Evolutionary conservation across 2,797 vertebrate species (phyloP), one percentile per base, ranked within the genome.

Genomic region (Acanthurus lineatus): DNA sequence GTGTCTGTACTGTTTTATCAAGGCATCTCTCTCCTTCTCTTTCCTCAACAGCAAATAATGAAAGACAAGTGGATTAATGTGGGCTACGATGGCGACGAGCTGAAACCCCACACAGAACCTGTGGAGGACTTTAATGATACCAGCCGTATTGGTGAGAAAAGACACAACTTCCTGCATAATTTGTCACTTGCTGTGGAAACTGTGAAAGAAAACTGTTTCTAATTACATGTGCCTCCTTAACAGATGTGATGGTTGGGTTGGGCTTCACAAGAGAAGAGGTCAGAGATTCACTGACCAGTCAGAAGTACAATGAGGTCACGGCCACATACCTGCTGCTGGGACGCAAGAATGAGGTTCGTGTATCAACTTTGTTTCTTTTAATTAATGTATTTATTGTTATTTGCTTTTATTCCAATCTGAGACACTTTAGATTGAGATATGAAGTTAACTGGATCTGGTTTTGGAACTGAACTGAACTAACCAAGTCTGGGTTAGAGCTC

Each of bases 221-320:
- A 4, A 42, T 56, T 17, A 22, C 0, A 4, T 49, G 51, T 38
- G 8, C 53, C 9, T 57, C 1, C 2, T 71, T 77, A 10, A 40
- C 90, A 98, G 97, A 99, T 84, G 95, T 98, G 76, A 98, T 99
- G 96, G 94, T 98, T n/a, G 96, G 96, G 22, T 98, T 99, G 97
- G 97, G 97, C 45, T 99, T 97, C 88, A 94, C 93, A 1, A 93
- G 96, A 40, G 97, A 98, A 4, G 96, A 97, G 76, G 96, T 98
- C 89, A 95, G 95, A 86, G 97, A 99, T 1, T 95, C 97, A 16
- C 88, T 98, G 82, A 90, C 88, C 75, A 95, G 86, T 88, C 96
- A 97, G 74, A 98, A 97, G 84, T 99, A 98, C 93, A 97, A 99
- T 0, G 97, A 98, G 87, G 94, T 98, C 84, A 98, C 96, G 1